phyloP scores from a whole-genome alignment of 2,797 vertebrate genomes.

The Otolemur crassicaudatus region DNA sequence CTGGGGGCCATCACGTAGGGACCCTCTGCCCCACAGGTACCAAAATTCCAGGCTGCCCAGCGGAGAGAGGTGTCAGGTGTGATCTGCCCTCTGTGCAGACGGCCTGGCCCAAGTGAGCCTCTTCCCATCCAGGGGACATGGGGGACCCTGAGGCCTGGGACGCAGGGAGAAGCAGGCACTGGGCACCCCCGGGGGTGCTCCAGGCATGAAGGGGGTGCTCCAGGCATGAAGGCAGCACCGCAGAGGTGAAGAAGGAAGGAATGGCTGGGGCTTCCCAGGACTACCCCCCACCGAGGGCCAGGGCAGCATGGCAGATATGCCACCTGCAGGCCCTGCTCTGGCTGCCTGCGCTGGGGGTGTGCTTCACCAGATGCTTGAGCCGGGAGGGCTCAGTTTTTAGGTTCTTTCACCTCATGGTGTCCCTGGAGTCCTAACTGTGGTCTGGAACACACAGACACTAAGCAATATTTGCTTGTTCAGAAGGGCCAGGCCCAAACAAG shows the following conservation, averaged over 20 bases:
- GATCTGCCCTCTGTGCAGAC: not conserved
- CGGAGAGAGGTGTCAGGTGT: not conserved
- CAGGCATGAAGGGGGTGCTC: not conserved
- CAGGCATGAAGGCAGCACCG: not conserved
- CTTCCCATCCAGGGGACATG: not conserved
- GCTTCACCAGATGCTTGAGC: not conserved
- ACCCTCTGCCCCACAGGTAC: not conserved
- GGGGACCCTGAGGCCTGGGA: not conserved
- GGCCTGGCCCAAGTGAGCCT: not conserved
- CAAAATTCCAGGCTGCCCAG: not conserved
- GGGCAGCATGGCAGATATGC: not conserved
- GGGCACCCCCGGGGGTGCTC: not conserved
- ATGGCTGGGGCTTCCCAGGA: not conserved
- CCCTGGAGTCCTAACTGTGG: no score
- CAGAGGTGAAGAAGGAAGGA: not conserved
- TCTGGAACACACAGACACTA: not conserved
- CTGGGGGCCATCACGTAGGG: not conserved
- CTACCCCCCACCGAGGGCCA: fast-evolving
- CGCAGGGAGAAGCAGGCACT: not conserved
- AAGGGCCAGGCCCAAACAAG: not conserved
- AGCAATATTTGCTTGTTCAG: not conserved
- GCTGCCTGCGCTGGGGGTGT: not conserved
- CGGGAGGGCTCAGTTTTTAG: not conserved
- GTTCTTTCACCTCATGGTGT: no score
- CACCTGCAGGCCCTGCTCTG: no score